phyloP scores from a whole-genome alignment of 2,888 invertebrate genomes.

The Pollenia griseotomentosa region DNA sequence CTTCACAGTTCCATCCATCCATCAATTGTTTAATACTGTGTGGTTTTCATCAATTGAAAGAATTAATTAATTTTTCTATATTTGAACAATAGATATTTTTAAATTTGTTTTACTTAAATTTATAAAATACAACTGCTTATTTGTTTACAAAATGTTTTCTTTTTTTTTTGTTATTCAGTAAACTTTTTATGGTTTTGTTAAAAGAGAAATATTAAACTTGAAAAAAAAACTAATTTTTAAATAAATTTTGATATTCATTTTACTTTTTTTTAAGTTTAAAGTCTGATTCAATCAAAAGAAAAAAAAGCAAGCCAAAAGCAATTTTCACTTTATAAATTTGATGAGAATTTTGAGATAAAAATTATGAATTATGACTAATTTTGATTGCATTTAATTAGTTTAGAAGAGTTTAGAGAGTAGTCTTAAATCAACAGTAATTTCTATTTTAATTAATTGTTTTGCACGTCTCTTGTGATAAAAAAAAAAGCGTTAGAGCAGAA shows the following conservation, averaged over 20 bases:
- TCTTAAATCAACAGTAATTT: not conserved
- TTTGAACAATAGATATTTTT: conserved; percentile 11
- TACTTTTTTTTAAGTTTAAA: not conserved
- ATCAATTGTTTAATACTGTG: conserved; percentile 16
- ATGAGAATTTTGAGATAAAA: not conserved
- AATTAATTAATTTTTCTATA: conserved; percentile 25
- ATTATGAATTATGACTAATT: conserved; percentile 14
- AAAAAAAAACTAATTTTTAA: conserved; percentile 1
- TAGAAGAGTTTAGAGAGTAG: not conserved
- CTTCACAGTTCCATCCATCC: not conserved
- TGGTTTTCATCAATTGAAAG: conserved; percentile 13
- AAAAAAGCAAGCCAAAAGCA: not conserved
- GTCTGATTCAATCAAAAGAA: not conserved
- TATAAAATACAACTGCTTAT: conserved; percentile 2
- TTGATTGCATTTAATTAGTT: conserved; percentile 7
- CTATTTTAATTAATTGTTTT: conserved; percentile 2
- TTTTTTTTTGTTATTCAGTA: conserved; percentile 6
- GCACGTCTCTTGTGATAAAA: not conserved
- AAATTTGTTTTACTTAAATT: conserved; percentile 8
- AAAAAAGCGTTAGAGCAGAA: conserved; percentile 32
- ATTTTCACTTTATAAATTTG: conserved; percentile 13
- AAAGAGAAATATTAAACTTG: conserved; percentile 5
- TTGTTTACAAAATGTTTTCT: not conserved
- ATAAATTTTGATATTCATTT: not conserved
- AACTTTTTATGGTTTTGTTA: conserved; percentile 10